These are phyloP conservation scores for Drosophila nigricruria DNA, from an alignment of 2,888 invertebrate species.

Conservation along the genomic window DNA sequence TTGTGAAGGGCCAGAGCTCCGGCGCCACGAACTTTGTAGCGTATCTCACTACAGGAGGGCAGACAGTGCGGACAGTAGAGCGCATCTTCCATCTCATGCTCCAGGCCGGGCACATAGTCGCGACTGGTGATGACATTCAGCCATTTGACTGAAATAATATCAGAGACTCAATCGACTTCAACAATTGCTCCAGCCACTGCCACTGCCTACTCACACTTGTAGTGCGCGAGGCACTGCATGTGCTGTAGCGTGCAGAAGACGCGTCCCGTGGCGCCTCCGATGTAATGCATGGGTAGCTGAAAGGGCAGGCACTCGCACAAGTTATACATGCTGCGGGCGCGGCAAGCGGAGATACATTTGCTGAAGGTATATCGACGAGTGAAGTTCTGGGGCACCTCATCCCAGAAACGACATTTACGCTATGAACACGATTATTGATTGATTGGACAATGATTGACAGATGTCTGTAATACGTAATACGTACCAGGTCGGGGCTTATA, in stretches of 20 bases:
- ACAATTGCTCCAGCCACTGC: neutral
- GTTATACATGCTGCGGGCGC: conserved; percentile 86
- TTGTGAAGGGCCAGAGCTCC: conserved; percentile 68
- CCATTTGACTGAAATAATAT: conserved; percentile 84
- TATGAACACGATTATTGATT: conserved; percentile 64
- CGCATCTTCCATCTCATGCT: conserved; percentile 86
- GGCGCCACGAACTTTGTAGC: conserved; percentile 85
- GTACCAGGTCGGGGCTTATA: conserved; percentile 55
- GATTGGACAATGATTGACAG: conserved; percentile 18
- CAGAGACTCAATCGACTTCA: conserved; percentile 6
- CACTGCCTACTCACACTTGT: conserved; percentile 85
- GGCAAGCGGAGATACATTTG: conserved; percentile 87
- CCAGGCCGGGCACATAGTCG: conserved; percentile 82
- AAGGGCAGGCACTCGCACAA: conserved; percentile 88
- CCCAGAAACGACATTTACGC: conserved; percentile 87
- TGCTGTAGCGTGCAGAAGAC: conserved; percentile 80
- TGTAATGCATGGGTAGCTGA: conserved; percentile 73
- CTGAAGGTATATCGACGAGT: conserved; percentile 87
- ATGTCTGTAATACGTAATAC: neutral
- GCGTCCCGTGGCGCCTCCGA: conserved; percentile 38
- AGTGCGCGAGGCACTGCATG: conserved; percentile 86
- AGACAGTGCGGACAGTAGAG: conserved; percentile 87
- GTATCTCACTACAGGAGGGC: conserved; percentile 87
- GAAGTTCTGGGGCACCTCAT: conserved; percentile 85
- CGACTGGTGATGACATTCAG: conserved; percentile 82